A percentile compares a stretch with the other conserved stretches of the same genome.
These are phyloP conservation scores for Epicampocera succincta DNA, from an alignment of 2,888 invertebrate genomes.

Conservation along the genomic window DNA sequence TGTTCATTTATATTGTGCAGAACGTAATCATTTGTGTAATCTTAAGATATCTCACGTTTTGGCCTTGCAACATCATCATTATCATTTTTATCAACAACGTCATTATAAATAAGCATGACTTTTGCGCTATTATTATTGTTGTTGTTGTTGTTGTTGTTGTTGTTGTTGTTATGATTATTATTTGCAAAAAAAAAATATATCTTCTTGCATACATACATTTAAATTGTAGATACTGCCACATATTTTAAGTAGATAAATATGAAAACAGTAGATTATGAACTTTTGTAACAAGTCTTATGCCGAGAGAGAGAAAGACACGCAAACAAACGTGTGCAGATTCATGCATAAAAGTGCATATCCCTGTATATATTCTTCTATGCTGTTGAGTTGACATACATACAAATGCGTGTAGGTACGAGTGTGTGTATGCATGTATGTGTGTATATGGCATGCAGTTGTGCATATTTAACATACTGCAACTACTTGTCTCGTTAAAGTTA, in stretches of 20 bases:
- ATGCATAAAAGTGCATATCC: slow-evolving; percentile 21
- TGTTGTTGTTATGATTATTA: neutral
- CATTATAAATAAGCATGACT: slow-evolving; percentile 34
- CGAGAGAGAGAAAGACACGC: neutral
- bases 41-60: slow-evolving; percentile 69
- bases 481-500: slow-evolving; percentile 69
- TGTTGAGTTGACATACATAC: neutral
- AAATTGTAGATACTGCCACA: no score
- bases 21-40: slow-evolving; percentile 64
- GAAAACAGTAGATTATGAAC: slow-evolving; percentile 34
- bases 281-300: slow-evolving; percentile 11
- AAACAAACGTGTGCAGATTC: slow-evolving; percentile 14
- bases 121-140: no score
- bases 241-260: slow-evolving; percentile 20
- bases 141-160: slow-evolving; percentile 2
- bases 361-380: slow-evolving; percentile 12
- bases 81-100: slow-evolving; percentile 40
- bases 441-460: neutral
- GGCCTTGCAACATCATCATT: slow-evolving; percentile 65
- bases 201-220: neutral
- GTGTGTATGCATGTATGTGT: neutral
- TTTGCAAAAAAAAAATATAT: slow-evolving; percentile 25
- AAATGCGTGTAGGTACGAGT: neutral
- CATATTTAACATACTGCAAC: slow-evolving; percentile 32
- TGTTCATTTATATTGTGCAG: slow-evolving; percentile 34